These are phyloP conservation scores for Cataglyphis cursor DNA, from an alignment of 2,888 invertebrate species.

Conservation along the genomic window DNA sequence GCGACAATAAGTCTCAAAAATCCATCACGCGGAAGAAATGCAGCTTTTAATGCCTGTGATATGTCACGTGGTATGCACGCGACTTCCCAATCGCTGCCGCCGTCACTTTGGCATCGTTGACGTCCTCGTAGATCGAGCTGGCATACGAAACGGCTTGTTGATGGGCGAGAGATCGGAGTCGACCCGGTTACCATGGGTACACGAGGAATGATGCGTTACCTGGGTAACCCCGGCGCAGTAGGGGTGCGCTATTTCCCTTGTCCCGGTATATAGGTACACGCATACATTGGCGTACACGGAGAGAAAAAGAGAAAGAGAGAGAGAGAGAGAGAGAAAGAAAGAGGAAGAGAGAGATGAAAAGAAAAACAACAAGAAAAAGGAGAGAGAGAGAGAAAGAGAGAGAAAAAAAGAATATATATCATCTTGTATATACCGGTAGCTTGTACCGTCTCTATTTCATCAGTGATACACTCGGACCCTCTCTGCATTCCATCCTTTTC, in stretches of 20 bases:
- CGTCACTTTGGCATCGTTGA: conserved; percentile 54
- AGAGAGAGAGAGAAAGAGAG: not conserved
- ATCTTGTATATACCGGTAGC: conserved; percentile 22
- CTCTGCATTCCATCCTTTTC: conserved; percentile 41
- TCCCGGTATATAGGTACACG: conserved; percentile 13
- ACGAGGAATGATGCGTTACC: conserved; percentile 82
- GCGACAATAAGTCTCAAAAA: not conserved
- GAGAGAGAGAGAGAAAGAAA: not conserved
- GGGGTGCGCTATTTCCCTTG: conserved; percentile 66
- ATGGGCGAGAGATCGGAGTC: conserved; percentile 77
- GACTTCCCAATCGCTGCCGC: conserved; percentile 55
- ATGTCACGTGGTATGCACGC: conserved; percentile 71
- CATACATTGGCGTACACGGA: not conserved
- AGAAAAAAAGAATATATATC: not conserved
- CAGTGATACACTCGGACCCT: conserved; percentile 40
- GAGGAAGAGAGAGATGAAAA: not conserved
- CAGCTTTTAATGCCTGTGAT: conserved; percentile 36
- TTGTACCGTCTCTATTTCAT: conserved; percentile 44
- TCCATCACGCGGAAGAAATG: conserved; percentile 59
- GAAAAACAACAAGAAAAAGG: not conserved
- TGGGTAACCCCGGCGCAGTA: conserved; percentile 79
- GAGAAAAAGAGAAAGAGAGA: not conserved
- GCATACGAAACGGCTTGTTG: conserved; percentile 81
- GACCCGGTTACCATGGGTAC: conserved; percentile 82
- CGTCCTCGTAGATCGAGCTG: conserved; percentile 68